Conservation (phyloP, 2,113 vertebrate species). For the Riparia riparia region DNA sequence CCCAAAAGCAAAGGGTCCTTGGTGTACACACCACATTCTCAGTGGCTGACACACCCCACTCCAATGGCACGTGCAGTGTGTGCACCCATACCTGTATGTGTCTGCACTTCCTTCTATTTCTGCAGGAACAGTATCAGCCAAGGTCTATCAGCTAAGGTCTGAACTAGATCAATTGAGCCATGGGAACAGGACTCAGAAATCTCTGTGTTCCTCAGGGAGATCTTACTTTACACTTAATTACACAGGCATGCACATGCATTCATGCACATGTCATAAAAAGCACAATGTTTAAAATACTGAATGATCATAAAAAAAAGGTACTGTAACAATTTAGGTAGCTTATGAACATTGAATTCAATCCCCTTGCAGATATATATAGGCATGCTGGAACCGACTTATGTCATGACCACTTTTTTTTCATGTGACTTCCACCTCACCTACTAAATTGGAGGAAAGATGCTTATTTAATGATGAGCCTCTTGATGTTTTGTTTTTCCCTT, state of each 20-base stretch:
- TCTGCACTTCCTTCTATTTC: background rate
- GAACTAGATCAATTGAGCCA: background rate
- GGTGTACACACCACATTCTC: fast-evolving
- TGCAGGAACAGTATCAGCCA: background rate
- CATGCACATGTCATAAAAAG: background rate
- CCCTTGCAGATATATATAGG: background rate
- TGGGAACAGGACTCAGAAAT: background rate
- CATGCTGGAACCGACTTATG: background rate
- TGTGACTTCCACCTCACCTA: background rate
- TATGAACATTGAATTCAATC: background rate
- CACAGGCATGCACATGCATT: background rate
- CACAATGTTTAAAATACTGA: background rate
- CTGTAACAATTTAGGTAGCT: background rate
- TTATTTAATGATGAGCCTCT: background rate
- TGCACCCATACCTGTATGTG: too few relatives aligned
- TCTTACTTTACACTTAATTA: background rate
- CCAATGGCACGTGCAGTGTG: fast-evolving
- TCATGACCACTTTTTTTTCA: background rate
- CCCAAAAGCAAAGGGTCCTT: background rate
- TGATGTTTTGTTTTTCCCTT: background rate
- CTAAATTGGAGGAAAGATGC: background rate
- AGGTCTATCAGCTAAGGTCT: background rate
- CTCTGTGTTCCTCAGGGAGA: background rate
- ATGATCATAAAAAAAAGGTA: fast-evolving
- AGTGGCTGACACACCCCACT: fast-evolving